Evolutionary conservation across 1,140 invertebrate genomes (phyloP).

Genomic region (Trissolcus basalis): DNA sequence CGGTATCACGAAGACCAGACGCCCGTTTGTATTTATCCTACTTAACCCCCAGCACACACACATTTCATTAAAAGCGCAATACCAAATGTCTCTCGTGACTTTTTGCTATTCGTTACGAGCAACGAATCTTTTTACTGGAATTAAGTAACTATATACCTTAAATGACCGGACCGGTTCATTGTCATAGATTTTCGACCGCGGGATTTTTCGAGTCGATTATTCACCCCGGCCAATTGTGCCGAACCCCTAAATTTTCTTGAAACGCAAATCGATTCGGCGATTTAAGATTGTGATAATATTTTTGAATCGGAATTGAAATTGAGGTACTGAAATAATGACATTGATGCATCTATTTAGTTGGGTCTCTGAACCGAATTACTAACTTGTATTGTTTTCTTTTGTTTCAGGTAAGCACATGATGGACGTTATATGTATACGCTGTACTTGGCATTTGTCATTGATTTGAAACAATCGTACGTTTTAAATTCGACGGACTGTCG

Average conservation of each 20-base stretch:
- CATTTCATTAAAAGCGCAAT: constrained; percentile 54
- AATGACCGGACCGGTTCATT: constrained; percentile 22
- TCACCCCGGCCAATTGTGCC: no score
- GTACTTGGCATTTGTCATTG: constrained; percentile 31
- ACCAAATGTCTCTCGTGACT: constrained; percentile 48
- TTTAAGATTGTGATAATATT: no score
- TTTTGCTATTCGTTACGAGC: constrained; percentile 43
- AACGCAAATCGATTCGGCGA: no score
- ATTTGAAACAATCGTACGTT: constrained; percentile 33
- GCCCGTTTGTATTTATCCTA: constrained; percentile 54
- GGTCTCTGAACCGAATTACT: constrained; percentile 32
- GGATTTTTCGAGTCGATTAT: no score
- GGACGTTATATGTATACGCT: constrained; percentile 16
- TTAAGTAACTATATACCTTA: constrained; percentile 37
- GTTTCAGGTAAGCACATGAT: constrained; percentile 52
- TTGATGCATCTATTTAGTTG: constrained; percentile 33
- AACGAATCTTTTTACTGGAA: constrained; percentile 46
- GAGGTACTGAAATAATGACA: constrained; percentile 34
- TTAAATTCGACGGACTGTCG: constrained; percentile 15
- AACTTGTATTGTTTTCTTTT: constrained; percentile 48
- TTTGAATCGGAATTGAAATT: constrained; percentile 41
- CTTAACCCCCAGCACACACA: constrained; percentile 63
- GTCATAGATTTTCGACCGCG: no score
- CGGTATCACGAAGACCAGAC: constrained; percentile 62
- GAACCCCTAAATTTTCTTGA: no score